Base-by-base conservation (phyloP, 2,797 vertebrate genomes). In the Gobio occitaniae region DNA sequence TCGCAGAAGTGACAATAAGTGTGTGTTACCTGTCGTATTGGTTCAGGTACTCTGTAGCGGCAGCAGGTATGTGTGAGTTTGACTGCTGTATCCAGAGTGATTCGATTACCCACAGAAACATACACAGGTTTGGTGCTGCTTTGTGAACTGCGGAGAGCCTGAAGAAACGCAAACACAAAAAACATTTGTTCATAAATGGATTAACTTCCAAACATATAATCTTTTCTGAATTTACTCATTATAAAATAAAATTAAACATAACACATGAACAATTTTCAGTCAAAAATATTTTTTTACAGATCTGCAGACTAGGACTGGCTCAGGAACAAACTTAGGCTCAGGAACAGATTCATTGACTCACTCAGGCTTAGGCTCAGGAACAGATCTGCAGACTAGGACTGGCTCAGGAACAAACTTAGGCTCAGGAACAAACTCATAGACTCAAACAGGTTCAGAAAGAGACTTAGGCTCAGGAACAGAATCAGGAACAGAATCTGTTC, bases 11-110 rank as follows among this genome's bases (percentile, higher is more conserved):
- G 69, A 15, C 21, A n/a, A 12, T 0, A 69, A 11, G 52, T 2
- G 7, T 17, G 72, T n/a, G 25, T 25, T 92, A 98, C 97, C 97
- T 98, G 97, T 82, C 97, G 95, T 93, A 97, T 96, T 36, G 98
- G 98, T 93, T 99, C 98, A 0, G 98, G 98, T 78, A 97, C 83
- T 8, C 97, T 94, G 94, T 95, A 97, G 7, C 90, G 93, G 93
- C 97, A 97, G 95, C 97, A 98, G 89, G 91, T 82, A n/a, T 87
- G 92, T 77, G 97, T 97, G 15, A 99, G 95, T 5, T 88, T 93
- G 80, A 97, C 95, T 0, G 98, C 97, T 0, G 96, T 93, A 89
- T 93, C 95, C 92, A 99, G 93, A 69, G 95, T 95, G 87, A 96
- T 95, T 85, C 92, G 95, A 93, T 98, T 97, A 68, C 97, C 98